Evolutionary conservation across 1,140 invertebrate genomes (phyloP).

Genomic region (Lordiphosa stackelbergi): DNA sequence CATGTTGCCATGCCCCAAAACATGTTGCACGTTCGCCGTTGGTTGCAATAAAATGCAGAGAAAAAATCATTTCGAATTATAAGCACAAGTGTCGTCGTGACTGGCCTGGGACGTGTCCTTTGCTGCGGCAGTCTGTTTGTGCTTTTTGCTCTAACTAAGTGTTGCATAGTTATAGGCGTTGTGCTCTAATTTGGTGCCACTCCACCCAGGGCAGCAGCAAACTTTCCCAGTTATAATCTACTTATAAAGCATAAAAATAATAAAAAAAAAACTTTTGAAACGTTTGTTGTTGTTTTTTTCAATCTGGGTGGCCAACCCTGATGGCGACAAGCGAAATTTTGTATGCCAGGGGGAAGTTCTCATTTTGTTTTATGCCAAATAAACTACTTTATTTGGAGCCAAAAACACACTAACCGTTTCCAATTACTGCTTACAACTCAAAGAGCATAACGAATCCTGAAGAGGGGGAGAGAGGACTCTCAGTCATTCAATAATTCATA

Average conservation of each 20-base stretch:
- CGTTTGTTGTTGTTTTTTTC: too few relatives aligned
- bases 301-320: too few relatives aligned
- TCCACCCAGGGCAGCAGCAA: neutral
- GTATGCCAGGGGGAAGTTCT: too few relatives aligned
- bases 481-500: too few relatives aligned
- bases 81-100: neutral
- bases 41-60: constrained; percentile 12
- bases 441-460: too few relatives aligned
- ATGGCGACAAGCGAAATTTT: too few relatives aligned
- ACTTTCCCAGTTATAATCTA: constrained; percentile 10
- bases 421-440: too few relatives aligned
- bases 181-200: constrained; percentile 5
- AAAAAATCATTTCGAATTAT: constrained; percentile 14
- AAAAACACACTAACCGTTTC: too few relatives aligned
- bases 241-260: constrained; percentile 1
- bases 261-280: too few relatives aligned
- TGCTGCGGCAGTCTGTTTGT: constrained; percentile 3
- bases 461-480: too few relatives aligned
- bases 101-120: constrained; percentile 7
- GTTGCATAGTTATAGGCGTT: constrained; percentile 14
- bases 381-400: too few relatives aligned
- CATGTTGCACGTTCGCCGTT: neutral
- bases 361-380: too few relatives aligned
- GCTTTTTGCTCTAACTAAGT: constrained; percentile 11
- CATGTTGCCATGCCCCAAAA: neutral